Base-by-base conservation (phyloP, 1,140 invertebrate genomes). In the Drosophila malerkotliana region DNA sequence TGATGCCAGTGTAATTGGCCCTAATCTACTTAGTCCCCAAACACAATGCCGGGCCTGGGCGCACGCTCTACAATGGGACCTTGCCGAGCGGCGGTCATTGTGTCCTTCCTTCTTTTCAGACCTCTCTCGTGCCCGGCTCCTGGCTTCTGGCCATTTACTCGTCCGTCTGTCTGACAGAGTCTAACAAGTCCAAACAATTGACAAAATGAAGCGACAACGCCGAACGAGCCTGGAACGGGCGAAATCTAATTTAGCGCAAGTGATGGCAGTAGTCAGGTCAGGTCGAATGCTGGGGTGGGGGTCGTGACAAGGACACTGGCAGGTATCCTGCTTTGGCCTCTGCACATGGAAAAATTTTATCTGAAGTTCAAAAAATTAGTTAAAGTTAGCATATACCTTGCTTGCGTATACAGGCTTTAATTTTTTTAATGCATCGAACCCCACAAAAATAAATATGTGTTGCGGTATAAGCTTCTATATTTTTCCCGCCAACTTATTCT, bases 241-340 rank as follows among this genome's bases (percentile, higher is more conserved):
- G 57, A 78, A 87, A 87, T 87, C 82, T 87, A 87, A 87, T 87
- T 87, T 87, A 88, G 82, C 78, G 71, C 83, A 88, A 76, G 82
- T 69, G 62, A 78, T 66, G 66, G 68, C 63, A 69, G 64, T 51
- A 76, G 61, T 59, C 76, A 44, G 48, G 67, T 44, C 49, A 63
- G 71, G 55, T 32, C 34, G 15, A 52, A 51, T 52, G 58, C 14
- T 32, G 39, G 28, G 37, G 47, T 28, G 30, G 53, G 49, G 48
- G 8, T 10, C 2, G 15, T n/a, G 32, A 8, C 14, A 28, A 56
- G 15, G 48, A 39, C 37, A 44, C 26, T 21, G 34, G 39, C 47
- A 56, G 57, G 69, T 51, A 60, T 55, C 9, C 37, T 48, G 55
- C 47, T 21, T 7, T 5, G 21, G n/a, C 32, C 21, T 51, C 14